phyloP scores from a whole-genome alignment of 2,797 vertebrate genomes.

The Phoebastria nigripes region DNA sequence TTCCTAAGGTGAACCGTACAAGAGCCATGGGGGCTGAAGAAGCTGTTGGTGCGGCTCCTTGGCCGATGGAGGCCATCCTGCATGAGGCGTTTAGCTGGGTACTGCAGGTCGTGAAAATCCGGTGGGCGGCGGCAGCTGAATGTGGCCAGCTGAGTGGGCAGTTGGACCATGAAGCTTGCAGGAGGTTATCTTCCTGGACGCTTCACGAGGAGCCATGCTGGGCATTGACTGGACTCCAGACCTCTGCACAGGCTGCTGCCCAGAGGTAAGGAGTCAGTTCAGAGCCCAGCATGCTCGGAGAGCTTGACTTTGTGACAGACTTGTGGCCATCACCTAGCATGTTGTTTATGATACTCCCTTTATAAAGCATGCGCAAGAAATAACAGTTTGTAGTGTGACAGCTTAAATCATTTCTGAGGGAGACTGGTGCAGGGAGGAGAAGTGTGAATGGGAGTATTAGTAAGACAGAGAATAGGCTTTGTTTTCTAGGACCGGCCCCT shows the following conservation, averaged over 20 bases:
- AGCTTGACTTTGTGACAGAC: neutral
- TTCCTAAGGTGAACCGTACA: neutral
- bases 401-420: neutral
- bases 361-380: neutral
- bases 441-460: neutral
- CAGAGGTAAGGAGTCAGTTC: neutral
- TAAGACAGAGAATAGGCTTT: neutral
- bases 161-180: neutral
- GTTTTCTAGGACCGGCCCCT: neutral
- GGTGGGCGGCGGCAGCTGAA: neutral
- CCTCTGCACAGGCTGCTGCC: neutral
- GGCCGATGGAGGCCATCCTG: neutral
- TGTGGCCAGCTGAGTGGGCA: neutral
- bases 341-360: neutral
- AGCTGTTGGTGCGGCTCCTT: neutral
- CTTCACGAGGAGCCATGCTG: neutral
- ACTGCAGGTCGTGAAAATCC: neutral
- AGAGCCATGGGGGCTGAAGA: neutral
- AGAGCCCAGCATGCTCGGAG: rapidly evolving
- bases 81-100: neutral
- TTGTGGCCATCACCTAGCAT: neutral
- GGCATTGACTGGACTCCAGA: neutral
- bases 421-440: neutral
- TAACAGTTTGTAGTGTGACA: neutral
- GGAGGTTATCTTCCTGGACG: neutral